phyloP scores from a whole-genome alignment of 2,113 vertebrate species.

The Dromaius novaehollandiae region DNA sequence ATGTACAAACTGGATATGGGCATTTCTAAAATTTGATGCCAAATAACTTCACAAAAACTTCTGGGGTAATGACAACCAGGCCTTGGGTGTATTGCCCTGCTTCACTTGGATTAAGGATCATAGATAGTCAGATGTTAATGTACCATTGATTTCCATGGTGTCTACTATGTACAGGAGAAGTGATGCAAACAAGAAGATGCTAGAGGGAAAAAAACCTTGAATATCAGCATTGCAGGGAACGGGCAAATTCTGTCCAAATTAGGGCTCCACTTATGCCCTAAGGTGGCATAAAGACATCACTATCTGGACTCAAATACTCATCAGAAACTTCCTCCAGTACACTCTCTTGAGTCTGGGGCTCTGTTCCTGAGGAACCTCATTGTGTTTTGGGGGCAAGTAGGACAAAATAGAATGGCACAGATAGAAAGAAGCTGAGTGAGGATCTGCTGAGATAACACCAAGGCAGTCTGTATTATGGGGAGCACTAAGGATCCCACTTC shows the following conservation, averaged over 20 bases:
- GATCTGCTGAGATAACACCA: no score
- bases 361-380: not conserved
- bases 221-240: not conserved
- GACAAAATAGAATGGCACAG: not conserved
- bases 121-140: accelerated
- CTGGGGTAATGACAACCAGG: not conserved
- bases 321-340: not conserved
- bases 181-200: not conserved
- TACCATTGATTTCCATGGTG: not conserved
- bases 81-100: not conserved
- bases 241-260: not conserved
- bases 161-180: not conserved
- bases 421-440: not conserved
- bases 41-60: not conserved
- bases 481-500: no score
- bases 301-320: not conserved
- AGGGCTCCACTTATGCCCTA: not conserved
- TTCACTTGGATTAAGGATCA: not conserved
- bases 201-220: not conserved
- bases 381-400: not conserved
- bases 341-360: not conserved
- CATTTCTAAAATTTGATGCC: not conserved
- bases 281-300: not conserved
- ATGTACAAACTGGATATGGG: accelerated
- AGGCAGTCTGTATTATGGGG: no score